phyloP scores from a whole-genome alignment of 2,797 vertebrate genomes.

The Galago senegalensis region DNA sequence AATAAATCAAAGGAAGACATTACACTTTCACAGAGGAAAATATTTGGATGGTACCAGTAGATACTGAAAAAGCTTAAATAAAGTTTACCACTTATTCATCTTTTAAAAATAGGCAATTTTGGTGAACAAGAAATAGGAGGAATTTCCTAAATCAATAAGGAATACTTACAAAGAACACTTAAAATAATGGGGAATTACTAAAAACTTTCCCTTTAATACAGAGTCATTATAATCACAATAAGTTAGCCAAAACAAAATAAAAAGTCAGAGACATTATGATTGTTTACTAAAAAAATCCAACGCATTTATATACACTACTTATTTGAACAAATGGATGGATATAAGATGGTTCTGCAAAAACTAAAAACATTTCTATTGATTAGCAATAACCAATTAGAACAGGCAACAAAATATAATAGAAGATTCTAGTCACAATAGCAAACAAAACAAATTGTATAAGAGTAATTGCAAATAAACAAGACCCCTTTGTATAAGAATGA shows the following conservation, averaged over 20 bases:
- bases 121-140: background rate
- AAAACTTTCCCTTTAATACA: background rate
- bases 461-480: constrained; percentile 26
- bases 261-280: background rate
- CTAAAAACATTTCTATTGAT: constrained; percentile 5
- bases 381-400: constrained; percentile 19
- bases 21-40: background rate
- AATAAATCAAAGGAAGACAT: background rate
- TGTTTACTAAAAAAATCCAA: background rate
- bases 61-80: background rate
- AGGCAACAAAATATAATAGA: constrained; percentile 40
- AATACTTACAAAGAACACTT: background rate
- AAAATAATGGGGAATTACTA: background rate
- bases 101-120: background rate
- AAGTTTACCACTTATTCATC: background rate
- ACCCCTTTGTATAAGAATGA: background rate
- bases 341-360: background rate
- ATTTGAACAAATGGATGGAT: background rate
- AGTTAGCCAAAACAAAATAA: background rate
- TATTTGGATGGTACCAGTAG: background rate
- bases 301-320: background rate
- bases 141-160: background rate
- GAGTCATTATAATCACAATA: background rate
- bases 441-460: background rate
- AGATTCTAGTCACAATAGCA: background rate